Evolutionary conservation across 2,888 invertebrate genomes (phyloP).

Genomic region (Calameuta filiformis): DNA sequence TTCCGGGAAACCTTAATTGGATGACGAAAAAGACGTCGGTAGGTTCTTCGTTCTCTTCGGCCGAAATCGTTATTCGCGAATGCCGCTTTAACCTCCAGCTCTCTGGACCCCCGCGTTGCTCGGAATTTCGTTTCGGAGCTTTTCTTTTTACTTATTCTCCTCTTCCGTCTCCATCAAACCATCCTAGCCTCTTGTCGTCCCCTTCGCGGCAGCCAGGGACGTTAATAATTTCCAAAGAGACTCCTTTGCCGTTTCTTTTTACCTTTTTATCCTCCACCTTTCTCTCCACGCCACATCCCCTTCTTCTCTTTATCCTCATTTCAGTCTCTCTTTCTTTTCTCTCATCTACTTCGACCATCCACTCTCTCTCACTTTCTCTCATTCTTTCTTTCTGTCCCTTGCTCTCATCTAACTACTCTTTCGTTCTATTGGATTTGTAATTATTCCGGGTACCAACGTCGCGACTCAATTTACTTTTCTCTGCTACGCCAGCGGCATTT

Average conservation of each 20-base stretch:
- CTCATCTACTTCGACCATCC: background rate
- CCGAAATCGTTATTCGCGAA: background rate
- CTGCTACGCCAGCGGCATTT: background rate
- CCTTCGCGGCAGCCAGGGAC: background rate
- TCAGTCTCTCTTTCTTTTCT: background rate
- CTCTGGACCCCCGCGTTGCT: background rate
- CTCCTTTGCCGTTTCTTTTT: background rate
- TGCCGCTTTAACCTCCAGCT: background rate
- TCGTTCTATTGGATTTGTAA: background rate
- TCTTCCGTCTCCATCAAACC: background rate
- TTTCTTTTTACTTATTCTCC: background rate
- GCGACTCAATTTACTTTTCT: background rate
- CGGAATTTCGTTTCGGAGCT: background rate
- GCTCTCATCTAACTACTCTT: background rate
- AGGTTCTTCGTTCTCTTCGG: background rate
- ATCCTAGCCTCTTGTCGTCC: background rate
- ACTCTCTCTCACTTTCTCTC: too few relatives aligned
- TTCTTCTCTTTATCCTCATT: background rate
- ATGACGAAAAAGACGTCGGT: background rate
- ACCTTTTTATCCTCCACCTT: background rate
- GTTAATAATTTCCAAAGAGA: background rate
- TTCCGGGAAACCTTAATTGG: background rate
- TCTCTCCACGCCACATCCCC: background rate
- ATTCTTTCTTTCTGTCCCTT: background rate
- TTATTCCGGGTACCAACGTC: background rate